Evolutionary conservation across 2,888 invertebrate species (phyloP).

Genomic region (Capitulum mitella): DNA sequence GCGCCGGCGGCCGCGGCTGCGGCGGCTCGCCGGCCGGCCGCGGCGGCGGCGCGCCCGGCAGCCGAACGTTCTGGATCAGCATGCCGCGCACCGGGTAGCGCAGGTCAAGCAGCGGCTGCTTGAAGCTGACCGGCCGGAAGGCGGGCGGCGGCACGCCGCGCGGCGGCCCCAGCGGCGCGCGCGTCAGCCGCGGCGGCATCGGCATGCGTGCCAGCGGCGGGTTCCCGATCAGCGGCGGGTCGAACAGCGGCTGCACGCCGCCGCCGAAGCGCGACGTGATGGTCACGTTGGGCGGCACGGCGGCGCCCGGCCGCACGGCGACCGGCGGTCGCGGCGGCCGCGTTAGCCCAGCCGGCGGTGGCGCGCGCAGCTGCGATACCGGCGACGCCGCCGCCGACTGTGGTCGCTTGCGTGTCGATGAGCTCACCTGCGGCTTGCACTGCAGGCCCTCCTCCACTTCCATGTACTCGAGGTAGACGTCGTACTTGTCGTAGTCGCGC

Average conservation of each 20-base stretch:
- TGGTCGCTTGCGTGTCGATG: neutral
- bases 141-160: conserved; percentile 26
- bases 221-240: conserved; percentile 1
- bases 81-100: neutral
- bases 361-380: neutral
- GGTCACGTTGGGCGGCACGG: conserved; percentile 14
- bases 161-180: conserved; percentile 33
- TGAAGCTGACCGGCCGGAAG: conserved; percentile 24
- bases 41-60: neutral
- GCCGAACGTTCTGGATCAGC: neutral
- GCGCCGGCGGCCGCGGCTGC: neutral
- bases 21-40: neutral
- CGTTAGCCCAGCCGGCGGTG: neutral
- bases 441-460: conserved; percentile 33
- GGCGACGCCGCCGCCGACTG: neutral
- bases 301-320: neutral
- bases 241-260: neutral
- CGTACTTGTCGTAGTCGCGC: conserved; percentile 86
- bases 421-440: conserved; percentile 8
- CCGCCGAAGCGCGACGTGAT: neutral
- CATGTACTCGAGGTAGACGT: conserved; percentile 56
- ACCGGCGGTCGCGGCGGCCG: conserved; percentile 23
- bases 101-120: conserved; percentile 9
- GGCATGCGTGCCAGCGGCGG: conserved; percentile 28
- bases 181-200: conserved; percentile 31